Conservation (phyloP, 2,888 invertebrate species). For the Leucophenga montana region DNA sequence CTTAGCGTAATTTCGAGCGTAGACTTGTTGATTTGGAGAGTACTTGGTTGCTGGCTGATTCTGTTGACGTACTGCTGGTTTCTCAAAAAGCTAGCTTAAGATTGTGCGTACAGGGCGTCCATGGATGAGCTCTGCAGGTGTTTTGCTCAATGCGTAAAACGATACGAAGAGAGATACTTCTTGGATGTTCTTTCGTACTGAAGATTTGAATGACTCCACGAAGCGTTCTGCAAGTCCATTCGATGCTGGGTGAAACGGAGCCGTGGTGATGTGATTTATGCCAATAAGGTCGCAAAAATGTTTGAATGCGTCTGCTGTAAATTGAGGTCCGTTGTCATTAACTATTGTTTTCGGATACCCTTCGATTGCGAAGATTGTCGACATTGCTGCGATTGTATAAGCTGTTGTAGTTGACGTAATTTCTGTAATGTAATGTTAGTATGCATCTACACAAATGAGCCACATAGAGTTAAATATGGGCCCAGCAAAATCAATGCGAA, state of each 20-base stretch:
- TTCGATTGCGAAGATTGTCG: background rate
- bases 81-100: no score
- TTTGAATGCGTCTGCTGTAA: conserved; percentile 8
- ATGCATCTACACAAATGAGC: conserved; percentile 27
- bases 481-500: conserved; percentile 19
- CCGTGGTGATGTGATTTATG: background rate
- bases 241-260: background rate
- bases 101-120: no score
- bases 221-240: no score
- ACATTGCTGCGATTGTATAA: background rate
- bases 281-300: background rate
- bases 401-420: background rate
- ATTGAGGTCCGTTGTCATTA: background rate
- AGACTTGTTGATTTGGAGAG: no score
- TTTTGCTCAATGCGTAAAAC: no score
- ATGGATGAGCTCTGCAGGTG: no score
- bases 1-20: no score
- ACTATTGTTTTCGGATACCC: conserved; percentile 1
- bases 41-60: no score
- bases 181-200: no score
- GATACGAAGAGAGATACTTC: no score
- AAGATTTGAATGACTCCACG: no score
- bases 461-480: conserved; percentile 21
- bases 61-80: no score
- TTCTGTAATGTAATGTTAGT: conserved; percentile 5